These are phyloP conservation scores for Rhadina sibilatrix DNA, from an alignment of 2,113 vertebrate genomes.

Conservation along the genomic window DNA sequence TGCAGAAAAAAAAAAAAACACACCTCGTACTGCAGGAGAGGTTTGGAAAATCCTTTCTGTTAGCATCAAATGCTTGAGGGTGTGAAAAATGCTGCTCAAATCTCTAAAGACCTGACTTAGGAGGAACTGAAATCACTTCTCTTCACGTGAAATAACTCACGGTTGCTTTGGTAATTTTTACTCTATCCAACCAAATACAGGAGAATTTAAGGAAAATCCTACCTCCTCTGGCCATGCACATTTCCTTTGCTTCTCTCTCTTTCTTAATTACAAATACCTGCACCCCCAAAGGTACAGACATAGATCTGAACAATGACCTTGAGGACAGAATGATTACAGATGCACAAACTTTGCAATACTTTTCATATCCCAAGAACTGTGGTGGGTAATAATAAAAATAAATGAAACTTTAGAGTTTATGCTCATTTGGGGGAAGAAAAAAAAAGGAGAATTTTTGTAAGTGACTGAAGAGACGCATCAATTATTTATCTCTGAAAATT, in stretches of 20 bases:
- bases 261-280: neutral
- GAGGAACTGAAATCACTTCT: neutral
- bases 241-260: neutral
- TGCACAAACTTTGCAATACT: neutral
- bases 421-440: neutral
- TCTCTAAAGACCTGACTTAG: neutral
- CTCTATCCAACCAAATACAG: neutral
- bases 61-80: neutral
- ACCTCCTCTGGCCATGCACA: neutral
- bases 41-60: neutral
- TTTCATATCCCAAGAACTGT: neutral
- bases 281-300: neutral
- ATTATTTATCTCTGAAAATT: neutral
- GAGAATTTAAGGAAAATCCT: neutral
- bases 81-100: neutral
- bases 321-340: neutral
- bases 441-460: neutral
- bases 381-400: neutral
- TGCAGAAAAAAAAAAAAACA: neutral
- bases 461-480: neutral
- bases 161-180: neutral
- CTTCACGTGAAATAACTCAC: neutral
- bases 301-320: neutral
- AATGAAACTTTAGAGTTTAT: neutral
- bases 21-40: too few relatives aligned